These are phyloP conservation scores for Hirtodrosophila confusa DNA, from an alignment of 2,888 invertebrate genomes.

Conservation along the genomic window DNA sequence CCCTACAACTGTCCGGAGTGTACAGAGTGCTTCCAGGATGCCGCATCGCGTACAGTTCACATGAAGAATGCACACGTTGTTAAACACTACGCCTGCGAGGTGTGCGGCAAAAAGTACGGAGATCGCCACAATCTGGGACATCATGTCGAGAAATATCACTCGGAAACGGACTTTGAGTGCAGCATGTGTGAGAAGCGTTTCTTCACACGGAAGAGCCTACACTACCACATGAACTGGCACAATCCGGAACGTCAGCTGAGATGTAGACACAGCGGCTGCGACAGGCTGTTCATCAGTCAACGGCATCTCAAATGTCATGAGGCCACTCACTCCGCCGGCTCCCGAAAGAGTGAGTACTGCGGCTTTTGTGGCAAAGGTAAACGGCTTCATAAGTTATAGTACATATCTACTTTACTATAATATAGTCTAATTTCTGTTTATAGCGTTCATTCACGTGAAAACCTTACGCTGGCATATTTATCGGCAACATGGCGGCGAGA, in stretches of 20 bases:
- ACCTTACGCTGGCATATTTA: slow-evolving; percentile 73
- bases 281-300: slow-evolving; percentile 79
- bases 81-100: slow-evolving; percentile 70
- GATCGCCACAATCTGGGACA: slow-evolving; percentile 79
- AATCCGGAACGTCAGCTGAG: slow-evolving; percentile 76
- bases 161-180: slow-evolving; percentile 80
- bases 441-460: slow-evolving; percentile 66
- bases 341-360: slow-evolving; percentile 74
- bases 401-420: neutral
- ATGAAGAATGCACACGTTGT: slow-evolving; percentile 75
- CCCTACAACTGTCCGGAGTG: slow-evolving; percentile 80
- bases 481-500: slow-evolving; percentile 71
- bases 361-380: slow-evolving; percentile 80
- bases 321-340: slow-evolving; percentile 69
- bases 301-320: slow-evolving; percentile 79
- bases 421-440: neutral
- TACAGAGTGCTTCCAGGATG: slow-evolving; percentile 71
- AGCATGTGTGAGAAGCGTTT: slow-evolving; percentile 78
- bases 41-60: slow-evolving; percentile 80
- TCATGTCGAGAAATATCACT: slow-evolving; percentile 80
- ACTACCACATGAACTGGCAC: slow-evolving; percentile 81
- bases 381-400: neutral
- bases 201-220: slow-evolving; percentile 79
- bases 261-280: slow-evolving; percentile 76
- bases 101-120: slow-evolving; percentile 79